Evolutionary conservation across 2,113 vertebrate genomes (phyloP), one percentile per base, ranked within the genome.

Genomic region (Saimiri boliviensis): DNA sequence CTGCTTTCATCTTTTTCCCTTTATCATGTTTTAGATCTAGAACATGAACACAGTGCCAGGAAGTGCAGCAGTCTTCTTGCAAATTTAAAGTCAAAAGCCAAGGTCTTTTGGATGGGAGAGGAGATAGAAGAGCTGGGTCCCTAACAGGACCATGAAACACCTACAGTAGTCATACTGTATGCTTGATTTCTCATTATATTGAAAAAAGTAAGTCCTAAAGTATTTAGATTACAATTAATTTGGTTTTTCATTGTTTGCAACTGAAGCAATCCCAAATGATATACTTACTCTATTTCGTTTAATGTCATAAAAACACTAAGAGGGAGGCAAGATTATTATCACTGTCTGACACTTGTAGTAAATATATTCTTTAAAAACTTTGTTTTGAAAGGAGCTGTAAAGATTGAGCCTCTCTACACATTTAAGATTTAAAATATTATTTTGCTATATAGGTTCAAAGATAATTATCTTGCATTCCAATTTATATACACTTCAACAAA

Each of bases 391-490:
- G 25, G 19, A 73, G 6, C 20, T 60, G 2, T 60, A 68, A 92
- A 74, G 37, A 82, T 1, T 85, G 56, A 70, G 8, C 32, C 42
- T 66, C 14, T 56, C 21, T 68, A 47, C 42, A 89, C 52, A 30
- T 93, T 86, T 86, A 86, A 58, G 35, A 35, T 60, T 93, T 93
- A 91, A 96, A 85, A 84, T 13, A 93, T 88, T 58, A 90, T 95
- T 95, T 94, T 93, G 37, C 49, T 86, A 52, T 86, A 12, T 20
- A 74, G 42, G 27, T 71, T 81, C 58, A 37, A 20, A 82, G 45
- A 32, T 10, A 73, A 91, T 79, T 91, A 74, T 86, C 77, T 95
- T 93, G 45, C 30, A 68, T 63, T 86, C 6, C 9, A 66, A 63
- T 77, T 17, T 93, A 4, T 83, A 86, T 60, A 76, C 17, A 56